Evolutionary conservation across 2,113 vertebrate species (phyloP).

Genomic region (Sinocyclocheilus anshuiensis): DNA sequence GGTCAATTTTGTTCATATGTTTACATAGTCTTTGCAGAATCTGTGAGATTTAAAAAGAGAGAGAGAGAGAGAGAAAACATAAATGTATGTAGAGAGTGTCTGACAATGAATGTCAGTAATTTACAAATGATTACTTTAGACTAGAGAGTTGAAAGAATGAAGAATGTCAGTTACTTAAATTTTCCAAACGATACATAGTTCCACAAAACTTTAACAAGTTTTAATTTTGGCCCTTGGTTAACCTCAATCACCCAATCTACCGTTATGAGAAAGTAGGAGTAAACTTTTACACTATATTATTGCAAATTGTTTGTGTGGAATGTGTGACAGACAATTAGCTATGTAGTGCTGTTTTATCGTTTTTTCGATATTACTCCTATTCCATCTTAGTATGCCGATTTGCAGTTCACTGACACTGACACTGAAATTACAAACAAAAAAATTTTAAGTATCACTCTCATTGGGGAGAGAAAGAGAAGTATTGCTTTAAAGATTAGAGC

Average conservation of each 20-base stretch:
- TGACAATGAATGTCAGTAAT: background rate
- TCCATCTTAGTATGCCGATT: background rate
- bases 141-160: slow-evolving; percentile 13
- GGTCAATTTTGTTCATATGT: too few relatives aligned
- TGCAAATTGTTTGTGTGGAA: slow-evolving; percentile 12
- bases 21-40: too few relatives aligned
- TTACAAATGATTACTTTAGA: slow-evolving; percentile 6
- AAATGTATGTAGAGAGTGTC: background rate
- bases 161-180: background rate
- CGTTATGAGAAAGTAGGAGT: slow-evolving; percentile 28
- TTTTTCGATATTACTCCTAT: background rate
- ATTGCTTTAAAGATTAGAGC: too few relatives aligned
- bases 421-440: background rate
- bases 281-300: background rate
- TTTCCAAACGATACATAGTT: slow-evolving; percentile 30
- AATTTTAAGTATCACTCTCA: background rate
- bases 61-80: too few relatives aligned
- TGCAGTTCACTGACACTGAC: background rate
- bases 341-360: background rate
- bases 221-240: slow-evolving; percentile 52
- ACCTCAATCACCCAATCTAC: slow-evolving; percentile 49
- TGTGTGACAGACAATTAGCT: background rate
- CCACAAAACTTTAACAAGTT: slow-evolving; percentile 24
- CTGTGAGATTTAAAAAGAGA: too few relatives aligned
- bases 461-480: too few relatives aligned